Percentiles rank a stretch among this genome's conserved stretches.
These are phyloP conservation scores for Acleris cristana DNA, from an alignment of 2,888 invertebrate genomes.

Conservation along the genomic window DNA sequence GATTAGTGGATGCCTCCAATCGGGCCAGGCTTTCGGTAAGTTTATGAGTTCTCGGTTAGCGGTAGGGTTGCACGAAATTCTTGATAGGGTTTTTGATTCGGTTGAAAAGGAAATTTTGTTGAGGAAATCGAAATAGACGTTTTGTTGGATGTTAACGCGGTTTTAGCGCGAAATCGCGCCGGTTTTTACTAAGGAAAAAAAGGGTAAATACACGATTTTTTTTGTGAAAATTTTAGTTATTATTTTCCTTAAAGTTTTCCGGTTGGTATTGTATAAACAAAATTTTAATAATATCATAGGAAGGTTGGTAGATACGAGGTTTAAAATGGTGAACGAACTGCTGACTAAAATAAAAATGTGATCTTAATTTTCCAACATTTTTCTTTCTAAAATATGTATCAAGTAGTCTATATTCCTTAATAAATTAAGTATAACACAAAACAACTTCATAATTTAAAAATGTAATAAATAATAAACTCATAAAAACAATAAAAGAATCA, in stretches of 20 bases:
- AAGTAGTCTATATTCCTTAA: too few relatives aligned
- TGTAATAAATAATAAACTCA: too few relatives aligned
- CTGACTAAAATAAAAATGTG: too few relatives aligned
- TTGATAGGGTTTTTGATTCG: conserved; percentile 31
- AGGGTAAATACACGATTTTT: background rate
- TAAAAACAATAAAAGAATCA: too few relatives aligned
- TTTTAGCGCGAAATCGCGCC: background rate
- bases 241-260: background rate
- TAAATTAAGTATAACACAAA: too few relatives aligned
- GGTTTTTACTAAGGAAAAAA: background rate
- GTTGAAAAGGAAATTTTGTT: background rate
- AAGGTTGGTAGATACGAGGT: conserved; percentile 32
- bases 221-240: background rate
- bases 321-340: too few relatives aligned
- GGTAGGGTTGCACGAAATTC: conserved; percentile 41
- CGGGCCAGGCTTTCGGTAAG: conserved; percentile 80
- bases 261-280: background rate
- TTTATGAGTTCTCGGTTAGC: conserved; percentile 54
- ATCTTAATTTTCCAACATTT: too few relatives aligned
- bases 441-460: too few relatives aligned
- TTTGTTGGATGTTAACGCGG: background rate
- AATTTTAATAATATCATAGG: background rate
- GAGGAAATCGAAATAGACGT: background rate
- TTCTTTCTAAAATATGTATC: too few relatives aligned
- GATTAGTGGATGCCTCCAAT: conserved; percentile 73